Conservation (phyloP, 2,888 invertebrate genomes). For the Holacanthella duospinosa region DNA sequence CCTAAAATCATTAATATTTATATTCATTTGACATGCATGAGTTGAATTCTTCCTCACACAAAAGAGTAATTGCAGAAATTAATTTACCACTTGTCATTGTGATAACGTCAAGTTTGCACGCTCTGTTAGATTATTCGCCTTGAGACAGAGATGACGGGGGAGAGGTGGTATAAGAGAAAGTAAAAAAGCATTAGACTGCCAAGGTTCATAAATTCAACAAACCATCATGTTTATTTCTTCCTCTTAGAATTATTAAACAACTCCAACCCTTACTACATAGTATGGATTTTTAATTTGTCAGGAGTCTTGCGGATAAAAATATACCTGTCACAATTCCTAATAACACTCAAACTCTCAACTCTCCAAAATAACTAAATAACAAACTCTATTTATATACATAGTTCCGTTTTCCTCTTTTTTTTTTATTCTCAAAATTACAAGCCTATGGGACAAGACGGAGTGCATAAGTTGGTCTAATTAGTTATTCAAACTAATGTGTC, state of each 20-base stretch:
- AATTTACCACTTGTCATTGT: background rate
- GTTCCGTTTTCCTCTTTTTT: background rate
- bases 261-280: too few relatives aligned
- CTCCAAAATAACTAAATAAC: background rate
- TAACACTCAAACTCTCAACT: background rate
- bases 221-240: background rate
- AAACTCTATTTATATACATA: background rate
- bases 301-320: background rate
- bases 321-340: background rate
- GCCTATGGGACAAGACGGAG: background rate
- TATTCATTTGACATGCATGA: background rate
- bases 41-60: background rate
- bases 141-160: background rate
- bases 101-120: background rate
- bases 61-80: background rate
- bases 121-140: background rate
- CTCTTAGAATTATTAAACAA: background rate
- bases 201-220: background rate
- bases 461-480: background rate
- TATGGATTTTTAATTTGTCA: slow-evolving; percentile 5
- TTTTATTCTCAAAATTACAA: background rate
- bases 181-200: background rate
- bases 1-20: background rate
- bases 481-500: background rate
- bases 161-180: background rate